These are phyloP conservation scores for Ennomos fuscantarius DNA, from an alignment of 2,888 invertebrate species.

Conservation along the genomic window DNA sequence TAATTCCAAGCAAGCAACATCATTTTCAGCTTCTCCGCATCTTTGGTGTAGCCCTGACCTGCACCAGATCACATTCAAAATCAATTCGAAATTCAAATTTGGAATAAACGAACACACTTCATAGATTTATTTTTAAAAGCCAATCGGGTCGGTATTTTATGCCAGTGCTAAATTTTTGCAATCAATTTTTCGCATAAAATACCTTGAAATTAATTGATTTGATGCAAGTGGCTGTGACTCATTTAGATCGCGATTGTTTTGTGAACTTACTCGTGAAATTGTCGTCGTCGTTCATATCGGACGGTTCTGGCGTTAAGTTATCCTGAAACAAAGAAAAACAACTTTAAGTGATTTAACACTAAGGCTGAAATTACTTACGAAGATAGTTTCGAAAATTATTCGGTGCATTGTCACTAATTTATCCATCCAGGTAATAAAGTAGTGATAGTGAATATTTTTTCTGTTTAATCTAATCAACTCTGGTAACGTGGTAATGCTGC, in stretches of 20 bases:
- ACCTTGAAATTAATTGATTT: slow-evolving; percentile 70
- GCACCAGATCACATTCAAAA: slow-evolving; percentile 83
- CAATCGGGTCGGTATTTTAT: slow-evolving; percentile 38
- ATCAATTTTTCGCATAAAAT: slow-evolving; percentile 58
- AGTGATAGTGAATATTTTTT: no score
- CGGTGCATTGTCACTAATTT: no score
- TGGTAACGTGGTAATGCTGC: no score
- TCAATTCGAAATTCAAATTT: slow-evolving; percentile 69
- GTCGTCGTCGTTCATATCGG: slow-evolving; percentile 89
- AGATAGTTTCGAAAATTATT: no score
- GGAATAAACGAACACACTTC: slow-evolving; percentile 41
- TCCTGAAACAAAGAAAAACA: slow-evolving; percentile 86
- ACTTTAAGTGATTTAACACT: not conserved
- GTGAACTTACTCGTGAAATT: slow-evolving; percentile 87
- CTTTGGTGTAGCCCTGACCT: slow-evolving; percentile 89
- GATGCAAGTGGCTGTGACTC: slow-evolving; percentile 78
- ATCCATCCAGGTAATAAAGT: no score
- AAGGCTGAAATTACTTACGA: not conserved
- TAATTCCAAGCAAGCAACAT: slow-evolving; percentile 96
- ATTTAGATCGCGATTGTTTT: slow-evolving; percentile 13
- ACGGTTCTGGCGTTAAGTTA: slow-evolving; percentile 88
- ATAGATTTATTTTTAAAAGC: slow-evolving; percentile 24
- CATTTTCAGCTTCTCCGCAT: slow-evolving; percentile 94
- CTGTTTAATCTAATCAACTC: no score
- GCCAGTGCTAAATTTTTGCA: slow-evolving; percentile 11